Base-by-base conservation (phyloP, 1,140 invertebrate genomes). In the Leptoteleia sp. region DNA sequence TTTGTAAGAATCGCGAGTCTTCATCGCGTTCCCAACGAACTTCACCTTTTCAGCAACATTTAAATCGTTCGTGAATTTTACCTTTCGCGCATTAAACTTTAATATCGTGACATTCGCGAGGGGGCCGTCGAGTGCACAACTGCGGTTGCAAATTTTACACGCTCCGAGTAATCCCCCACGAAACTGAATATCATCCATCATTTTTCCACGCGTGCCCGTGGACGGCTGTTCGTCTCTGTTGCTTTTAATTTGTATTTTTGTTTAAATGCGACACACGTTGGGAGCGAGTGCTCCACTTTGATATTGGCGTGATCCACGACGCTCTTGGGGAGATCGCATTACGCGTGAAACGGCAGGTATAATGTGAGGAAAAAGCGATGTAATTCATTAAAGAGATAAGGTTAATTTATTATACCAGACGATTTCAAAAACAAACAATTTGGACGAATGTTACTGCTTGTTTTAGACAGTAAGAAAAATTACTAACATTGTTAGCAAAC, bases 301-400 rank as follows among this genome's bases (percentile, higher is more conserved):
- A 43, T 79, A 72, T 75, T 68, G 67, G 77, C 29, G 52, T 59
- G 79, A 81, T 77, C 79, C 79, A 45, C 81, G 81, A 79, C 81
- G 79, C 27, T 79, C 68, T 82, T 81, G 76, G 33, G 35, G 15
- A 31, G 42, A 80, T 82, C 78, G 47, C 35, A 19, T 78, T 77
- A 76, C 68, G 19, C 13, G 42, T 37, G 35, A 61, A 52, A 59
- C 38, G 52, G 55, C 25, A 35, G 55, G 70, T 65, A 38, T 45
- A 42, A 17, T 4, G 52, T 9, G 16, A 37, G 52, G 19, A 75
- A 81, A 75, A 81, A 73, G 43, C 50, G 48, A 33, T 38, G 68
- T 52, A 65, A 70, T 78, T 81, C 70, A 68, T 81, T 75, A 81
- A 54, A 31, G 47, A 42, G 61, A 81, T 62, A 75, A 78, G 33